Base-by-base conservation (phyloP, 2,797 vertebrate species). In the Pipistrellus nathusii region DNA sequence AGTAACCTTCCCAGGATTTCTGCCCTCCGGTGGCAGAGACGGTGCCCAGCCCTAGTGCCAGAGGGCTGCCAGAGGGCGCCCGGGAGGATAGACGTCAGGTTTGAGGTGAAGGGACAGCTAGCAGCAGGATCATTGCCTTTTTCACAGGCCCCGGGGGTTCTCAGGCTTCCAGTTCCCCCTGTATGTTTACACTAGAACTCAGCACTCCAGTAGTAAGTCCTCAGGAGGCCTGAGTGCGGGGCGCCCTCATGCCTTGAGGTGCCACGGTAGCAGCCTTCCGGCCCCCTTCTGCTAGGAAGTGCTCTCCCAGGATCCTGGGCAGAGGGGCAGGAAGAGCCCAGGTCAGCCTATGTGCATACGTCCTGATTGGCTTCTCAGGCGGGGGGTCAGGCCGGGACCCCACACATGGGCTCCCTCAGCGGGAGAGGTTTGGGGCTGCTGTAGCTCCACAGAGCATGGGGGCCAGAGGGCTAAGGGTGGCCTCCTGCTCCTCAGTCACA, bases 161-260 rank as follows among this genome's bases (percentile, higher is more conserved):
- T 7, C 1, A 38, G 73, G 13, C 38, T 35, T 71, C 11, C 6
- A 3, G 9, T 44, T 30, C 32, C 35, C 53, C 23, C 20, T 9
- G 0, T 23, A 32, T 35, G 1, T 38, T 57, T 13, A 62, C 27
- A 20, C 3, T 8, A 69, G 84, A 12, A 15, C 3, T 25, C 25
- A 15, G 44, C 4, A 0, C 23, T 20, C 3, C 1, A 64, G 57
- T 9, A 8, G 0, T 18, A 8, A 13, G 13, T 30, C 14, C 51
- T 38, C 5, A 23, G 80, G 30, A 68, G 68, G 25, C 32, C 53
- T 15, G 2, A 27, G 20, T 6, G 32, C 18, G 2, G 4, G 12
- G 2, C 1, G 3, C 32, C 27, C 30, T 35, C 7, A 1, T 10
- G 4, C 66, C 41, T 48, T 10, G 17, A 14, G 44, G 38, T 20